A percentile compares a stretch with the other conserved stretches of the same genome.
Evolutionary conservation across 2,797 vertebrate species (phyloP).

Genomic region (Smutsia gigantea): DNA sequence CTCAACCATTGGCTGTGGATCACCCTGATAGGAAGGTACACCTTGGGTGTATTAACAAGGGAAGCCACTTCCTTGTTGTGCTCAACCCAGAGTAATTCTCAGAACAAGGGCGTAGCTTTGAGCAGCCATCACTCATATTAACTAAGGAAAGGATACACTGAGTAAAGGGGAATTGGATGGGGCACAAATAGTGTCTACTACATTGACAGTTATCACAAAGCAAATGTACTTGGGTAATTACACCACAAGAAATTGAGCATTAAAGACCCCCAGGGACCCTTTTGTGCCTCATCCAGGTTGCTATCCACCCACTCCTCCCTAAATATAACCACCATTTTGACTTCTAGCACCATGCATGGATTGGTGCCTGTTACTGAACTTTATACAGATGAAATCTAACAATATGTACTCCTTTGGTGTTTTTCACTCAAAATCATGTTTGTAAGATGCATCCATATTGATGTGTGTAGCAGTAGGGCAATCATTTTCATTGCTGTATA

Average conservation of each 20-base stretch:
- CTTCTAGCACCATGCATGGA: background rate
- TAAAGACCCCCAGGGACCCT: background rate
- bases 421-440: conserved; percentile 3
- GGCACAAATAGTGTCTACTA: background rate
- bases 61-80: background rate
- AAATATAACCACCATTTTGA: background rate
- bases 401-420: background rate
- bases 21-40: background rate
- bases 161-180: background rate
- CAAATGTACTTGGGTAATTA: background rate
- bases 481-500: background rate
- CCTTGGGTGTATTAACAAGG: background rate
- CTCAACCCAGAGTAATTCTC: background rate
- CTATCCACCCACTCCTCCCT: background rate
- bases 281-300: background rate
- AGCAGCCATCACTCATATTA: background rate
- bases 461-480: background rate
- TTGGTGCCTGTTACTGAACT: background rate
- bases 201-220: background rate
- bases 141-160: background rate
- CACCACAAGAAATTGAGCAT: background rate
- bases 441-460: background rate
- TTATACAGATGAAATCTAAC: background rate
- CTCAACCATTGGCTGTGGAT: background rate
- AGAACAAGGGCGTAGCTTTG: background rate